Base-by-base conservation (phyloP, 2,888 invertebrate genomes). In the Conus canariensis region DNA sequence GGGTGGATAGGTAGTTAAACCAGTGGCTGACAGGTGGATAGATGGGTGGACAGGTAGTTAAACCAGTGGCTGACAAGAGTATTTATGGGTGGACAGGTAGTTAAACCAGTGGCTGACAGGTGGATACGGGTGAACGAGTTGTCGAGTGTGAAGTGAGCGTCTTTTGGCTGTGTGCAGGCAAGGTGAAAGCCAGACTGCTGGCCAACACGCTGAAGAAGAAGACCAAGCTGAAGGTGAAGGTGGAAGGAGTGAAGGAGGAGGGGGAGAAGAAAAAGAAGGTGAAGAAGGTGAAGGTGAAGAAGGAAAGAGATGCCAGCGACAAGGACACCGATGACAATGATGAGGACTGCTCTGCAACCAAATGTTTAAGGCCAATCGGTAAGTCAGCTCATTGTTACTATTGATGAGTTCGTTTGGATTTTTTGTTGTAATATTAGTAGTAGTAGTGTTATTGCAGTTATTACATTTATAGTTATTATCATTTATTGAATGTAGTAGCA, bases 311-410 rank as follows among this genome's bases (percentile, higher is more conserved):
- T 67, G 56, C 90, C 77, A 89, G 90, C 67, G 93, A 93, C 70
- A 92, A 92, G 88, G 93, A 93, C 85, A 94, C 94, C 70, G 95
- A 95, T 58, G 93, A 94, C 67, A 94, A 94, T 90, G 94, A 95
- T 88, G 96, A 96, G 45, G 95, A 95, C 82, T 96, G 96, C 93
- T 94, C 96, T 45, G 96, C 96, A 16, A 91, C 93, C 9, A 95
- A 95, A 89, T 96, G 96, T 93, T 91, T 95, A 30, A 94, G 95
- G 92, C 96, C 96, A 8, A 93, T 93, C 74, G 95, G 95, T 94
- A 90, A 88, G 94, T 88, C 45, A 9, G 19, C n/a, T n/a, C 6
- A 8, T 22, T 22, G 30, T 12, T 60, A 85, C 6, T 25, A 80
- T 80, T n/a, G 45, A 45, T 45, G 45, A 45, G 45, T 45, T 45